Base-by-base conservation (phyloP, 2,797 vertebrate species). In the Danio jaintianensis region DNA sequence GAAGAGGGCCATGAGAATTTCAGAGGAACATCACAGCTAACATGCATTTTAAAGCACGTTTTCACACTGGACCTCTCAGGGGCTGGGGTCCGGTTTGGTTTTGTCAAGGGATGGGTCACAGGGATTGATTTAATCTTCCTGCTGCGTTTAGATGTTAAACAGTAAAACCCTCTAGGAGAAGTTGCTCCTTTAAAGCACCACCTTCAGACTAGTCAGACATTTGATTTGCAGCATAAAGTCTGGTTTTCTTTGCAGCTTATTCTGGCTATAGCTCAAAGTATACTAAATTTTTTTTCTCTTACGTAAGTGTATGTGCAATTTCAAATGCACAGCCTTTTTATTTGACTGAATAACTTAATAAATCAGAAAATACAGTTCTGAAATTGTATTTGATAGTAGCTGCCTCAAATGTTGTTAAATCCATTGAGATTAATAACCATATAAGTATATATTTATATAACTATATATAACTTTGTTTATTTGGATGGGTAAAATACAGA, bases 11-110 rank as follows among this genome's bases (percentile, higher is more conserved):
- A 67, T 79, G 67, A 70, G 20, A 82, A 84, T 64, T 52, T 62
- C 29, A 76, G 5, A 38, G 63, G 74, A 82, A 82, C 64, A 84
- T 76, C 61, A 73, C 72, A 82, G 77, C 53, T 79, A 63, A 83
- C 62, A 55, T 61, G 20, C 20, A 59, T 77, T 69, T 52, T n/a
- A 11, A 12, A 43, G 6, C 52, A 20, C 42, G 63, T 22, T 40
- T 55, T 53, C 36, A 22, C 5, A 15, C 29, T 45, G 55, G 79
- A 69, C 77, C 69, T 61, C 78, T 52, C 12, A 50, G 67, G 43
- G 56, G 10, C 40, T 79, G 73, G 64, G 47, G 15, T 67, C 36
- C 40, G 42, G 29, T 40, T 15, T 8, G 11, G 4, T 42, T 76
- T 52, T 76, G 20, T 73, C 18, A 8, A 12, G 13, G 53, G 53